phyloP scores from a whole-genome alignment of 2,113 vertebrate species.

The Guaruba guarouba region DNA sequence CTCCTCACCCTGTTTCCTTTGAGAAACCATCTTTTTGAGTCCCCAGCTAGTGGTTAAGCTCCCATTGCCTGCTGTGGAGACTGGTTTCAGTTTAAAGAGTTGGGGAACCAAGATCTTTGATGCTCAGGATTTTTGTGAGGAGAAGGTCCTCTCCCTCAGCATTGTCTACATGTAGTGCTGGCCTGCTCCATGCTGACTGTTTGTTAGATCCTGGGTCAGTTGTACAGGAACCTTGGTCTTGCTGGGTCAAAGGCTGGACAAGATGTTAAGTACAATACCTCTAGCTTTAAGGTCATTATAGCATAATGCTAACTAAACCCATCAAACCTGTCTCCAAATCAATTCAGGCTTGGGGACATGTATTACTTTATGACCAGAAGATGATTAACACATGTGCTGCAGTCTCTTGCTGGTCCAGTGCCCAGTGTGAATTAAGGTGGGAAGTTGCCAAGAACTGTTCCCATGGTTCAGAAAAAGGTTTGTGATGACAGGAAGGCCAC shows the following conservation, averaged over 20 bases:
- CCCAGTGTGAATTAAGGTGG: neutral
- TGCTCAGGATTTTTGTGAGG: neutral
- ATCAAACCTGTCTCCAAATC: neutral
- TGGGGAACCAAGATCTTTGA: neutral
- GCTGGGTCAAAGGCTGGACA: neutral
- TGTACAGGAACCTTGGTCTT: neutral
- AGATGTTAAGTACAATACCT: neutral
- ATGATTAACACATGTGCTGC: neutral
- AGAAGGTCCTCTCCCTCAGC: neutral
- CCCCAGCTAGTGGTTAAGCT: neutral
- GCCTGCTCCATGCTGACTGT: neutral
- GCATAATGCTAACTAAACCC: neutral
- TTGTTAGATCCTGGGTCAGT: neutral
- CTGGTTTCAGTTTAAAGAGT: neutral
- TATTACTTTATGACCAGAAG: neutral
- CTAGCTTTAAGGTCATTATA: neutral
- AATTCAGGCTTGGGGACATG: neutral
- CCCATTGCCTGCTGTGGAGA: neutral
- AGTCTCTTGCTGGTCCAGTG: neutral
- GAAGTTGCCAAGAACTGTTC: neutral
- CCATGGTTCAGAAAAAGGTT: neutral
- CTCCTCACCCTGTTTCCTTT: neutral
- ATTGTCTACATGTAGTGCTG: fast-evolving
- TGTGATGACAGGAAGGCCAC: neutral
- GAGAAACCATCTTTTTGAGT: neutral